Evolutionary conservation across 2,888 invertebrate genomes (phyloP).

Genomic region (Heliconius aoede): DNA sequence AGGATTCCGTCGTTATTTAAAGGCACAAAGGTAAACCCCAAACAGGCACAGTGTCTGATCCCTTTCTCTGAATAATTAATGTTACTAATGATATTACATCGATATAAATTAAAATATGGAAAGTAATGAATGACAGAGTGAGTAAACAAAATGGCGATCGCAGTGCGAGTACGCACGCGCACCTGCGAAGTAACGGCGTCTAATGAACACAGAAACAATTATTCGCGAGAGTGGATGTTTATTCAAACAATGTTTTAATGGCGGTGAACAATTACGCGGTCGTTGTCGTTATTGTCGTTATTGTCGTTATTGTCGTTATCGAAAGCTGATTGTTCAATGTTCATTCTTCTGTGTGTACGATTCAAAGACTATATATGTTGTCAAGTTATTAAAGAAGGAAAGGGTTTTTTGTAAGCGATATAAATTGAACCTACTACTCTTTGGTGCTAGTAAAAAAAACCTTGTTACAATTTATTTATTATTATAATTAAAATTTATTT

Average conservation of each 20-base stretch:
- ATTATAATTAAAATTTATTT: no score
- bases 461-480: no score
- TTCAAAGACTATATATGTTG: not conserved
- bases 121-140: not conserved
- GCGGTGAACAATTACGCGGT: constrained; percentile 25
- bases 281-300: constrained; percentile 18
- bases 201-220: constrained; percentile 32
- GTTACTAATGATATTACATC: no score
- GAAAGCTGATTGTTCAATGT: constrained; percentile 8
- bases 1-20: no score
- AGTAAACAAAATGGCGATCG: not conserved
- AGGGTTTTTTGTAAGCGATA: no score
- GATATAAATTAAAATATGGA: not conserved
- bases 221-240: constrained; percentile 30
- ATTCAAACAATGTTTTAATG: constrained; percentile 37
- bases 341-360: not conserved
- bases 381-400: not conserved
- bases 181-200: no score
- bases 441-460: no score
- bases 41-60: no score
- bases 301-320: constrained; percentile 20
- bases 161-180: not conserved
- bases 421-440: no score
- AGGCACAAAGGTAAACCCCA: no score
- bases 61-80: no score